Percentiles rank a stretch among this genome's conserved stretches.
Conservation (phyloP, 2,888 invertebrate genomes). For the Caenorhabditis panamensis region DNA sequence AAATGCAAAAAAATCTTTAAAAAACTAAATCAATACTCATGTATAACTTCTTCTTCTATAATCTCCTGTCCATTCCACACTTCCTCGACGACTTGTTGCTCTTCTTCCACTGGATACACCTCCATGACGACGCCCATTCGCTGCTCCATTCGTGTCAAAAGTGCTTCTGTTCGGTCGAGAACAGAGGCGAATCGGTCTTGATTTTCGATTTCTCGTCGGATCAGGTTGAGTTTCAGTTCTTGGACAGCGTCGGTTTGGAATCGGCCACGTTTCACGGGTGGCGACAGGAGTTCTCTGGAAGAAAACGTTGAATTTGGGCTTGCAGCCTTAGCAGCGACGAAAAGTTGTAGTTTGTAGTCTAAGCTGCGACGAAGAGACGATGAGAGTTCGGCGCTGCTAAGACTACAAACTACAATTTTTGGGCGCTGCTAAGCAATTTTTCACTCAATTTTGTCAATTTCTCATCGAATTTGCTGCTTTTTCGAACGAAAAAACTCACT, state of each 20-base stretch:
- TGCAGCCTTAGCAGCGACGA: too few species aligned
- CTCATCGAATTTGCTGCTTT: too few species aligned
- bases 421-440: too few species aligned
- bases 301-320: neutral
- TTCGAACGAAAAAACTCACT: neutral
- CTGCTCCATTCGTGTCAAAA: slow-evolving; percentile 59
- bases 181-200: slow-evolving; percentile 59
- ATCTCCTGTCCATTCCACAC: slow-evolving; percentile 38
- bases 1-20: neutral
- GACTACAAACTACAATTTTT: too few species aligned
- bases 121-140: slow-evolving; percentile 26
- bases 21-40: slow-evolving; percentile 9
- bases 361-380: too few species aligned
- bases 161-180: slow-evolving; percentile 62
- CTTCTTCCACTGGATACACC: slow-evolving; percentile 21
- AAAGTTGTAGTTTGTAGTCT: too few species aligned
- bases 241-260: slow-evolving; percentile 11
- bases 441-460: too few species aligned
- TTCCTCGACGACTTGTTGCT: neutral
- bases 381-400: neutral
- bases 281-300: slow-evolving; percentile 14
- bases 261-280: slow-evolving; percentile 37
- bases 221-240: slow-evolving; percentile 35
- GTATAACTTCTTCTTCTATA: slow-evolving; percentile 42
- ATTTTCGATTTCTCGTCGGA: slow-evolving; percentile 54